These are phyloP conservation scores for Neomonachus schauinslandi DNA, from an alignment of 2,113 vertebrate genomes.

Conservation along the genomic window DNA sequence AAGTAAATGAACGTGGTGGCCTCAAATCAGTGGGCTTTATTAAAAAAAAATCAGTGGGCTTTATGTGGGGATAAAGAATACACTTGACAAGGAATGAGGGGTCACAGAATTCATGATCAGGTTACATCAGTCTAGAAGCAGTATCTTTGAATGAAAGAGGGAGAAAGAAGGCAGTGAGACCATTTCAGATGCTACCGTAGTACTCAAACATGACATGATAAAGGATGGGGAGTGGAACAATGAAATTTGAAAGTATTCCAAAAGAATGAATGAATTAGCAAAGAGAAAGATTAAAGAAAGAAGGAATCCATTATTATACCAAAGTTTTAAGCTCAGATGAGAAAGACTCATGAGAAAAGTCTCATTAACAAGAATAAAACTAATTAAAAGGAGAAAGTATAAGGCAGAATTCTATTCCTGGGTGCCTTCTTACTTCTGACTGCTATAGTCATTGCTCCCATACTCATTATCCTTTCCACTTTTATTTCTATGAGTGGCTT, in stretches of 20 bases:
- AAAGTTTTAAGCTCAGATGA: background rate
- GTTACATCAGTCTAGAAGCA: background rate
- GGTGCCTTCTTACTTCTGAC: constrained; percentile 3
- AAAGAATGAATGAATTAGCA: background rate
- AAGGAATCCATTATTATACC: background rate
- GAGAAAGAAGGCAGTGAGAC: background rate
- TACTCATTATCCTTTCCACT: background rate
- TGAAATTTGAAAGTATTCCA: constrained; percentile 38
- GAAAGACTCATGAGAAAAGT: background rate
- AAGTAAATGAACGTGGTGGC: background rate
- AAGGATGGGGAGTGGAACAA: background rate
- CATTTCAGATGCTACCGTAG: background rate
- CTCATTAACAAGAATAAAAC: background rate
- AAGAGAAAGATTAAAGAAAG: background rate
- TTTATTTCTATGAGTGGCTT: background rate
- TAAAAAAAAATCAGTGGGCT: background rate
- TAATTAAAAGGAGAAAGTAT: constrained; percentile 26
- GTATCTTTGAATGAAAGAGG: background rate
- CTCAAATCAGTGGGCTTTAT: background rate
- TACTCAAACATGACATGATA: constrained; percentile 1
- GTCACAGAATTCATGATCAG: background rate
- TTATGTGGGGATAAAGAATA: background rate
- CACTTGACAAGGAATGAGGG: background rate
- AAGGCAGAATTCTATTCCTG: background rate
- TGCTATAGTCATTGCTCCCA: background rate